Percentiles rank a stretch among this genome's conserved stretches.
Evolutionary conservation across 2,888 invertebrate species (phyloP).

Genomic region (Drepanosiphum platanoidis): DNA sequence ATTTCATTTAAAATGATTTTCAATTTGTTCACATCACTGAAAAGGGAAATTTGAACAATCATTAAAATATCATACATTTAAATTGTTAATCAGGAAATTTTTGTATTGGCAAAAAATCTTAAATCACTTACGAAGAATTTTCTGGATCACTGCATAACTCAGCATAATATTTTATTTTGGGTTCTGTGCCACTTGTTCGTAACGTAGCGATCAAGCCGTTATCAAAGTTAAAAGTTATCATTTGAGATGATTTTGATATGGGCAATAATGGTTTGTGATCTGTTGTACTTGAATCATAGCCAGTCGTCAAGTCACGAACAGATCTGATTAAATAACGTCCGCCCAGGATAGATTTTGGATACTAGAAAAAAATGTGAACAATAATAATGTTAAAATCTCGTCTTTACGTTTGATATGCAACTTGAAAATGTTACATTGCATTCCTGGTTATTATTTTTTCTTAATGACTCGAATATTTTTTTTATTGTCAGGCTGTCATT

Average conservation of each 20-base stretch:
- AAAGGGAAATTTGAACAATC: conserved; percentile 65
- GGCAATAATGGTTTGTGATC: conserved; percentile 78
- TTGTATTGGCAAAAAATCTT: neutral
- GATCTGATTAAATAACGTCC: conserved; percentile 75
- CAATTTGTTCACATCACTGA: conserved; percentile 76
- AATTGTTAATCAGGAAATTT: neutral
- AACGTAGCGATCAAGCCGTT: conserved; percentile 89
- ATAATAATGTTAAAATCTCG: neutral
- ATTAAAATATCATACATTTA: conserved; percentile 13
- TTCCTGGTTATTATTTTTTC: conserved; percentile 75
- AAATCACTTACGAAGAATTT: conserved; percentile 31
- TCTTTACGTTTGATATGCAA: neutral
- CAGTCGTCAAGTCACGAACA: conserved; percentile 90
- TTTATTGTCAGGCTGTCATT: conserved; percentile 77
- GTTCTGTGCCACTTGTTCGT: conserved; percentile 97
- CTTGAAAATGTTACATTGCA: conserved; percentile 71
- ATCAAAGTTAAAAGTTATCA: conserved; percentile 93
- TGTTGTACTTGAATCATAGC: conserved; percentile 79
- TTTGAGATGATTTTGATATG: conserved; percentile 77
- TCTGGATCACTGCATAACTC: conserved; percentile 80
- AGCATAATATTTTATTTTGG: conserved; percentile 98
- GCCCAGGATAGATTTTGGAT: conserved; percentile 75
- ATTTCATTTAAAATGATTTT: conserved; percentile 75
- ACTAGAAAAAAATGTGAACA: conserved; percentile 70
- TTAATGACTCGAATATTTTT: conserved; percentile 82